Evolutionary conservation across 2,113 vertebrate species (phyloP), one percentile per base, ranked within the genome.

Genomic region (Hystrix cristata): DNA sequence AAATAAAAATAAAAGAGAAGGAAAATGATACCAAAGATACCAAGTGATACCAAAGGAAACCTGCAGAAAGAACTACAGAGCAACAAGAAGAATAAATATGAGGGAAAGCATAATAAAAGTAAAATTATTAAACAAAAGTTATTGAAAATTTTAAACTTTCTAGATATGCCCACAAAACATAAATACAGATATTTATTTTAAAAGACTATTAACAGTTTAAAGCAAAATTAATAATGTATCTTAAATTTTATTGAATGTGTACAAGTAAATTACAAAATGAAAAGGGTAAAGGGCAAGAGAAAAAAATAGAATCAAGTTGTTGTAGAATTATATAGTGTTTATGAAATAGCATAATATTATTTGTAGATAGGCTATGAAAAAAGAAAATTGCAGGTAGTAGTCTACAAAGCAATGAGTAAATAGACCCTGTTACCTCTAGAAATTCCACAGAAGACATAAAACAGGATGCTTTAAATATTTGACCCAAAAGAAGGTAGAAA

Each of bases 371-470:
- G 62, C 11, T 57, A 11, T 85, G 46, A 69, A 86, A 69, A 84
- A n/a, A 48, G 64, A 46, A 85, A 91, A 46, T 13, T 81, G 5
- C 9, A n/a, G n/a, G 11, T 8, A 95, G 14, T n/a, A 46, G 4
- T 85, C 55, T 82, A 46, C 64, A 62, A 23, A 72, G 5, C 2
- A 90, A 92, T 7, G 11, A 88, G 19, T 21, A 67, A 87, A 55
- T 46, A 79, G 18, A 87, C 7, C 80, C 29, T 46, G 3, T 71
- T 65, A 65, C 43, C 46, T 62, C 21, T 82, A 48, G 48, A 90
- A 96, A 84, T 62, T 85, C 10, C 38, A 95, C 2, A 60, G 55
- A 96, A 89, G 29, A n/a, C 25, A 69, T n/a, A 95, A 86, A 95
- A 92, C 23, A 29, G 1, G n/a, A 83, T 79, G 27, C 4, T 78